Percentiles rank a stretch among this genome's conserved stretches.
These are phyloP conservation scores for Osmerus eperlanus DNA, from an alignment of 2,113 vertebrate genomes.

Conservation along the genomic window DNA sequence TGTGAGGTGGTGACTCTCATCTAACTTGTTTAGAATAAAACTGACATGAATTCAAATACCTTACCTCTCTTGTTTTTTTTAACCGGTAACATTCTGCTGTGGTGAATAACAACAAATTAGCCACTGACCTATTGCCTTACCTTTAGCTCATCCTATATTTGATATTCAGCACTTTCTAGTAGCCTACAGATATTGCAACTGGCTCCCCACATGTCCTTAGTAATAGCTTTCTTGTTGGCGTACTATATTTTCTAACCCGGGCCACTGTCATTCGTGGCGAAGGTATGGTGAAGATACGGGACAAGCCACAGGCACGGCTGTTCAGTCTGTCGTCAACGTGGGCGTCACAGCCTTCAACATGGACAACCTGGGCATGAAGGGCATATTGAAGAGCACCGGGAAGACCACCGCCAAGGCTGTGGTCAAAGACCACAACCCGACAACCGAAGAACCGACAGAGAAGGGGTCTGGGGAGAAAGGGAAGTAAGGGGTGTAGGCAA, in stretches of 20 bases:
- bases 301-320: conserved; percentile 76
- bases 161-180: too few relatives aligned
- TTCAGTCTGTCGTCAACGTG: conserved; percentile 83
- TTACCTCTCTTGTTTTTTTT: neutral
- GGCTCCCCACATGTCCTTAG: neutral
- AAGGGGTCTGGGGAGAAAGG: conserved; percentile 25
- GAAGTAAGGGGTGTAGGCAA: conserved; percentile 27
- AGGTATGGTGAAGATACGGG: conserved; percentile 86
- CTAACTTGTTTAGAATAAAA: conserved; percentile 51
- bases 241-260: conserved; percentile 6
- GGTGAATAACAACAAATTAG: neutral
- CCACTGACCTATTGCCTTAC: neutral
- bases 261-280: conserved; percentile 46
- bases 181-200: too few relatives aligned
- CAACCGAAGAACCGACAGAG: neutral
- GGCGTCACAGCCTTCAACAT: conserved; percentile 84
- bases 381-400: conserved; percentile 78
- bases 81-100: conserved; percentile 2
- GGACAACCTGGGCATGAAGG: conserved; percentile 82
- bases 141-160: too few relatives aligned
- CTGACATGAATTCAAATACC: conserved; percentile 6
- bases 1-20: conserved; percentile 20
- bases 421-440: conserved; percentile 65
- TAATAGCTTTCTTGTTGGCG: neutral
- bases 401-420: conserved; percentile 76